Base-by-base conservation (phyloP, 2,888 invertebrate genomes). In the Ennomos quercinarius region DNA sequence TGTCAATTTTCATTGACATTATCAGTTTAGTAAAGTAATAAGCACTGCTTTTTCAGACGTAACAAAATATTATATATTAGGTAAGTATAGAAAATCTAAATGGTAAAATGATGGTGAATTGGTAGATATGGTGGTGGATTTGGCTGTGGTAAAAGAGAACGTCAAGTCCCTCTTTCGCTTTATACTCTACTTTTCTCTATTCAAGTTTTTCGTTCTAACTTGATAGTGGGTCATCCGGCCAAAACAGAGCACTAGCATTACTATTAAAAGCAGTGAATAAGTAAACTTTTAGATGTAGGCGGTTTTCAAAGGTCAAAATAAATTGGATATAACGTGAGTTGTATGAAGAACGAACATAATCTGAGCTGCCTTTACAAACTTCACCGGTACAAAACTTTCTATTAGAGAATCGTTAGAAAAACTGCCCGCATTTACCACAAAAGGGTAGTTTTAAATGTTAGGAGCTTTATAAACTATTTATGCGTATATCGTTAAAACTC, bases 381-480 rank as follows among this genome's bases (percentile, higher is more conserved):
- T 51, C n/a, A 9, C 47, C 37, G 12, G n/a, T 51, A 38, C 11
- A 53, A 40, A 54, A 59, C 40, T 59, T 59, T 49, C 10, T 9
- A 43, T 36, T 36, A 53, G 12, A 39, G 59, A 41, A 52, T 46
- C 34, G 49, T 53, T 50, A 17, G 60, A 47, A 59, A 49, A 60
- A 55, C 55, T 56, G 55, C 43, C 60, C 55, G 51, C 46, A 11
- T 46, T 27, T 40, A 47, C 60, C 60, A 44, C 60, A 55, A 60
- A 55, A 43, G 50, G 36, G 38, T 43, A 43, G 10, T 55, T 55
- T 44, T 36, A 11, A 49, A 47, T 41, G n/a, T 17, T 46, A 10
- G 34, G 36, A 41, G 38, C 10, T 37, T 34, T 27, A 12, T 35
- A 35, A 12, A 46, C 10, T 35, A 35, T 49, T 49, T 46, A 6